Evolutionary conservation across 1,140 invertebrate species (phyloP).

Genomic region (Bombus balteatus): DNA sequence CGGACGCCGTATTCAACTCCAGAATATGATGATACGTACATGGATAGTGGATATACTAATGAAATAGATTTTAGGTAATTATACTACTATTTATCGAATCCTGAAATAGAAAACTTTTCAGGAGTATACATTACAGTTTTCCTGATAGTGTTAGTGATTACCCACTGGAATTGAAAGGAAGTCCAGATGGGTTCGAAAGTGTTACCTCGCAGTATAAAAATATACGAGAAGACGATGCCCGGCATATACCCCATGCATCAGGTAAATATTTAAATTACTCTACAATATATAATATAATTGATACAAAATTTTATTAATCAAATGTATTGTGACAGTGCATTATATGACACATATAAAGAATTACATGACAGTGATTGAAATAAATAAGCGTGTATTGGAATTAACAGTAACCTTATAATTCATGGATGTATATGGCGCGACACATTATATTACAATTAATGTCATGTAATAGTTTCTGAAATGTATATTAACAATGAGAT

Average conservation of each 20-base stretch:
- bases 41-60: constrained; percentile 89
- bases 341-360: neutral
- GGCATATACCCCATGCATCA: constrained; percentile 84
- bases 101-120: neutral
- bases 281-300: neutral
- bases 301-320: constrained; percentile 21
- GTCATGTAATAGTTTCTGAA: neutral
- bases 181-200: constrained; percentile 83
- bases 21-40: constrained; percentile 90
- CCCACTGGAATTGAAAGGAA: constrained; percentile 83
- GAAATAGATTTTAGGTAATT: constrained; percentile 90
- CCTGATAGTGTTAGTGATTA: constrained; percentile 84
- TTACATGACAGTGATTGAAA: neutral
- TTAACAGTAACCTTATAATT: neutral
- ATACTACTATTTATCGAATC: neutral
- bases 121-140: constrained; percentile 61
- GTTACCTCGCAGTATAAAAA: constrained; percentile 86
- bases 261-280: constrained; percentile 76
- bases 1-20: constrained; percentile 92
- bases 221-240: constrained; percentile 84
- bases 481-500: constrained; percentile 18
- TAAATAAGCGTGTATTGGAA: neutral
- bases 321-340: neutral
- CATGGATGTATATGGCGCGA: neutral
- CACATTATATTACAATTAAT: neutral